Conservation (phyloP, 2,113 vertebrate genomes). For the Prolemur simus region DNA sequence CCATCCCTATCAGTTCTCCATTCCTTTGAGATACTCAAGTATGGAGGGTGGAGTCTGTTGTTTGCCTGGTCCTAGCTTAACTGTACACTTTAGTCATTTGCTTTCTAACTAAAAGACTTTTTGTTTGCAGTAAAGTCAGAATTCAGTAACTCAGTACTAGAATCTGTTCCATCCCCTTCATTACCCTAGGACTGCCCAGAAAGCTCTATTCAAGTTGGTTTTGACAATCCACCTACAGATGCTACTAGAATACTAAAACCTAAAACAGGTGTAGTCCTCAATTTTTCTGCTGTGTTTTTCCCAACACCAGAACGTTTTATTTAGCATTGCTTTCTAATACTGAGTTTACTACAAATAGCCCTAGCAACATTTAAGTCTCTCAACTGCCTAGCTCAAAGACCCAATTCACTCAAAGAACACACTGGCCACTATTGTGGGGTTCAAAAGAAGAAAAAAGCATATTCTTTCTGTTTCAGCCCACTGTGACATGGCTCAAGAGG, state of each 20-base stretch:
- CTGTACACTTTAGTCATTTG: slow-evolving; percentile 7
- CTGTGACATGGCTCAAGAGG: not conserved
- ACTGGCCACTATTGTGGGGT: slow-evolving; percentile 17
- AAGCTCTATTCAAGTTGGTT: not conserved
- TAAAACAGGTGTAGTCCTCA: slow-evolving; percentile 28
- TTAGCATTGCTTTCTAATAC: slow-evolving; percentile 59
- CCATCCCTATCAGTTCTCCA: not conserved
- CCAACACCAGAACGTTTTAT: slow-evolving; percentile 1
- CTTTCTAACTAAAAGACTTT: not conserved
- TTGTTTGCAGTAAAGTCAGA: not conserved
- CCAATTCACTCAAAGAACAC: slow-evolving; percentile 58
- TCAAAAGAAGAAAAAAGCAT: slow-evolving; percentile 30
- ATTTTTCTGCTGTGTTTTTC: slow-evolving; percentile 25
- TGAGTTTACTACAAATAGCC: slow-evolving; percentile 52
- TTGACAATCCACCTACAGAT: not conserved
- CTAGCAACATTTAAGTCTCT: slow-evolving; percentile 51
- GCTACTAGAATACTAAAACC: not conserved
- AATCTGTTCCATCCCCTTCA: not conserved
- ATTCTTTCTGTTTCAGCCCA: slow-evolving; percentile 16
- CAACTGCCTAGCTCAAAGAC: slow-evolving; percentile 22
- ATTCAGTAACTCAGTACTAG: slow-evolving; percentile 1
- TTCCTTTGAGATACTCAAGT: slow-evolving; percentile 1
- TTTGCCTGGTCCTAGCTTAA: slow-evolving; percentile 9
- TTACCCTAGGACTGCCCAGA: not conserved
- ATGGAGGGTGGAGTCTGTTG: not conserved